phyloP scores from a whole-genome alignment of 2,113 vertebrate genomes.

The Phalacrocorax carbo region DNA sequence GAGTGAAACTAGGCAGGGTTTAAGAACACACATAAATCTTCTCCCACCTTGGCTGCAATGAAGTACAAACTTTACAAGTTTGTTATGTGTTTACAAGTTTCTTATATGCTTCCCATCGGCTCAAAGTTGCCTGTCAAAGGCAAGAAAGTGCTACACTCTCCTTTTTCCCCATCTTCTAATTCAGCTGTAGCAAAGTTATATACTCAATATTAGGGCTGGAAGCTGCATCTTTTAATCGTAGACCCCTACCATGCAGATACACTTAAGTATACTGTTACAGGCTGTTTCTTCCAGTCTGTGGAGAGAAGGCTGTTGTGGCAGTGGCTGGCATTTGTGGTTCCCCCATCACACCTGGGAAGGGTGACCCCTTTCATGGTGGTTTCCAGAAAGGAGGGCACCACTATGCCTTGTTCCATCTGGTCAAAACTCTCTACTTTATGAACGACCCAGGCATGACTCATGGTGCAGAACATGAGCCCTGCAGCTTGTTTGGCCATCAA shows the following conservation, averaged over 20 bases:
- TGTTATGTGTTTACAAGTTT: neutral
- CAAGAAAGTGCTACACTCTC: neutral
- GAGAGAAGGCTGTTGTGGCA: neutral
- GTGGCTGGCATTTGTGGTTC: accelerated
- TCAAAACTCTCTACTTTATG: neutral
- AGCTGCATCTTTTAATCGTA: neutral
- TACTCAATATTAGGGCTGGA: neutral
- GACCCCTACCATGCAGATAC: neutral
- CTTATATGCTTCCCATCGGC: neutral
- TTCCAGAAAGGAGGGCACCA: neutral
- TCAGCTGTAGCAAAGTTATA: neutral
- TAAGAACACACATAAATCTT: neutral
- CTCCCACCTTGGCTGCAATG: neutral
- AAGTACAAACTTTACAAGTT: neutral
- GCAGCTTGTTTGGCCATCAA: neutral
- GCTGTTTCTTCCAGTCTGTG: neutral
- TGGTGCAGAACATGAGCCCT: neutral
- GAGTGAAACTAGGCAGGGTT: neutral
- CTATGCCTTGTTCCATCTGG: no score
- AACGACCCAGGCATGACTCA: neutral
- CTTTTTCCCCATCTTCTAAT: neutral
- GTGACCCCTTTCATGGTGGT: neutral
- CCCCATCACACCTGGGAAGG: accelerated
- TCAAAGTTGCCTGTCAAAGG: neutral
- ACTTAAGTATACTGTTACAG: neutral